A percentile compares a stretch with the other conserved stretches of the same genome.
Conservation (phyloP, 1,140 invertebrate species). For the Dreissena polymorpha region DNA sequence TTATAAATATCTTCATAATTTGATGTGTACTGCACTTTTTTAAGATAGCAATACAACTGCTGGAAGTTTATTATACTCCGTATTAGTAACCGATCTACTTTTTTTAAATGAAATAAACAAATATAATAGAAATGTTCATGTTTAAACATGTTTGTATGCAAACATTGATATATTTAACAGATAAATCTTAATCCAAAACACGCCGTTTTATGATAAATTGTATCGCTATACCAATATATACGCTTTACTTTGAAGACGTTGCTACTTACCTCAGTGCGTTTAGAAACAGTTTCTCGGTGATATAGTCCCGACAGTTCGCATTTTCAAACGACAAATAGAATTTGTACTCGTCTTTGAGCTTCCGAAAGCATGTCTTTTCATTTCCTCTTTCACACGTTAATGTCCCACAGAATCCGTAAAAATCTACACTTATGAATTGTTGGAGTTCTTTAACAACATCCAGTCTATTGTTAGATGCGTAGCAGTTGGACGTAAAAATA, state of each 20-base stretch:
- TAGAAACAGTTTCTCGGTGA: slow-evolving; percentile 77
- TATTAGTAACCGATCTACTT: too few species aligned
- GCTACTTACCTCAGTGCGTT: slow-evolving; percentile 66
- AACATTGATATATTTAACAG: not conserved
- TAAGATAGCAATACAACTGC: too few species aligned
- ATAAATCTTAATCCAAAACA: not conserved
- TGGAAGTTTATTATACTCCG: too few species aligned
- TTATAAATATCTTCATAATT: too few species aligned
- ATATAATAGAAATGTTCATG: too few species aligned
- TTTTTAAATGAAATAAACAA: too few species aligned
- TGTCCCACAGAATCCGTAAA: slow-evolving; percentile 84
- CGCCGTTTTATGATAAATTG: not conserved
- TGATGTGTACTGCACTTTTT: too few species aligned
- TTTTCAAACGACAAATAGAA: slow-evolving; percentile 85
- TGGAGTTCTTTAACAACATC: slow-evolving; percentile 82
- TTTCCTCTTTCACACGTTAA: slow-evolving; percentile 81
- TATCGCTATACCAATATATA: not conserved
- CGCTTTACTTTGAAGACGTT: not conserved
- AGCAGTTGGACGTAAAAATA: slow-evolving; percentile 83
- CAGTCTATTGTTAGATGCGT: slow-evolving; percentile 81
- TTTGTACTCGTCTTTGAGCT: slow-evolving; percentile 95
- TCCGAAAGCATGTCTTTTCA: slow-evolving; percentile 90
- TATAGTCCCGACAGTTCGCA: slow-evolving; percentile 76
- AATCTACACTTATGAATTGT: slow-evolving; percentile 84
- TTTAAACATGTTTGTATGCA: too few species aligned